A percentile compares a stretch with the other conserved stretches of the same genome.
Evolutionary conservation across 2,113 vertebrate species (phyloP).

Genomic region (Caloenas nicobarica): DNA sequence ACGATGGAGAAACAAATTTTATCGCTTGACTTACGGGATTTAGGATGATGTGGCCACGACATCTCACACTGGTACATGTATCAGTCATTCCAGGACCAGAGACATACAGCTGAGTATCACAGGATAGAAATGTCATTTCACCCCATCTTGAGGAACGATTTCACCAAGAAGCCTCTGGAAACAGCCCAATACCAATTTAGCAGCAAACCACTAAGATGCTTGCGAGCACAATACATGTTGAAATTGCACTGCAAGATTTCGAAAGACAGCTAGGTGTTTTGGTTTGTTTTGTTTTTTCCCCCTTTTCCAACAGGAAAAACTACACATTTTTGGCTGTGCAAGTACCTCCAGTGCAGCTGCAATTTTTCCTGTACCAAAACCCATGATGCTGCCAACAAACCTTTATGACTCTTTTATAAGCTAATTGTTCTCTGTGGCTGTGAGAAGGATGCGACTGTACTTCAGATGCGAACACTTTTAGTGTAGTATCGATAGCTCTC

Average conservation of each 20-base stretch:
- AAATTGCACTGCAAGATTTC: neutral
- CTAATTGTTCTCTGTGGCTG: neutral
- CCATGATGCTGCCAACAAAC: neutral
- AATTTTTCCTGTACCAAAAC: neutral
- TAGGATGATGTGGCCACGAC: neutral
- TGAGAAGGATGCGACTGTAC: neutral
- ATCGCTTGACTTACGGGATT: neutral
- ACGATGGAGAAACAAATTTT: neutral
- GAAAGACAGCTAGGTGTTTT: neutral
- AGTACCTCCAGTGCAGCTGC: neutral
- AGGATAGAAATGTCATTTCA: neutral
- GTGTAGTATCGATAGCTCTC: neutral
- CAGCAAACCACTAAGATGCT: neutral
- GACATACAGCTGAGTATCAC: accelerated
- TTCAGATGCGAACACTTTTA: neutral
- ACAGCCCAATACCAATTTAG: neutral
- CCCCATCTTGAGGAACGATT: neutral
- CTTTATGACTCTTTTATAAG: neutral
- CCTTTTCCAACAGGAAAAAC: neutral
- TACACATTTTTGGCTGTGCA: neutral
- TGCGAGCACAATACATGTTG: neutral
- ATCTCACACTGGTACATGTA: neutral
- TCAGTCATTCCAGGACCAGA: neutral
- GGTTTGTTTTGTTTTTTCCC: neutral
- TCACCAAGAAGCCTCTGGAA: neutral